Evolutionary conservation across 2,888 invertebrate species (phyloP).

Genomic region (Tinea semifulvella): DNA sequence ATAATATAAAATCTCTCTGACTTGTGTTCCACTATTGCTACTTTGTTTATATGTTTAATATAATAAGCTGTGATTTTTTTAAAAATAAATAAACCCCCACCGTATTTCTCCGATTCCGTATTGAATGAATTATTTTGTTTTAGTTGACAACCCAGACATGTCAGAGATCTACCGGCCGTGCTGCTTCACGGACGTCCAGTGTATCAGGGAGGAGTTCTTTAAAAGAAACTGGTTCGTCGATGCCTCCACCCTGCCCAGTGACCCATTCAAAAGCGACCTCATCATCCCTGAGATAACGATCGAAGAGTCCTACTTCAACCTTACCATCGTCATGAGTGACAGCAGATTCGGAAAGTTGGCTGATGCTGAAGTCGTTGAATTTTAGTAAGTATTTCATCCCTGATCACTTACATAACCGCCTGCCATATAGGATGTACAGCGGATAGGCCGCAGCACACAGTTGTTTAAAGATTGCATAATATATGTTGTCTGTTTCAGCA

Average conservation of each 20-base stretch:
- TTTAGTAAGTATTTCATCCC: slow-evolving; percentile 7
- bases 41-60: too few species aligned
- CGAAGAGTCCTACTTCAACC: not conserved
- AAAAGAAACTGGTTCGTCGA: slow-evolving; percentile 4
- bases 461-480: too few species aligned
- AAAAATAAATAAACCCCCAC: too few species aligned
- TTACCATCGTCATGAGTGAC: not conserved
- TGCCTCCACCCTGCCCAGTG: not conserved
- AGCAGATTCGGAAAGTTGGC: not conserved
- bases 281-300: not conserved
- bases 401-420: not conserved
- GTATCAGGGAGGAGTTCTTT: slow-evolving; percentile 9
- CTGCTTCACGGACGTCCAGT: slow-evolving; percentile 4
- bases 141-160: not conserved
- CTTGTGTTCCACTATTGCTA: too few species aligned
- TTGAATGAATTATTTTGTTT: not conserved
- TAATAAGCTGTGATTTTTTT: too few species aligned
- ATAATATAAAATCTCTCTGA: too few species aligned
- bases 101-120: too few species aligned
- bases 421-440: too few species aligned
- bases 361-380: not conserved
- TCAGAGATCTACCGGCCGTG: slow-evolving; percentile 7
- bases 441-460: too few species aligned
- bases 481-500: not conserved
- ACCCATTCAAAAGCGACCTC: not conserved